phyloP scores from a whole-genome alignment of 2,797 vertebrate species.

The Esox masquinongy region DNA sequence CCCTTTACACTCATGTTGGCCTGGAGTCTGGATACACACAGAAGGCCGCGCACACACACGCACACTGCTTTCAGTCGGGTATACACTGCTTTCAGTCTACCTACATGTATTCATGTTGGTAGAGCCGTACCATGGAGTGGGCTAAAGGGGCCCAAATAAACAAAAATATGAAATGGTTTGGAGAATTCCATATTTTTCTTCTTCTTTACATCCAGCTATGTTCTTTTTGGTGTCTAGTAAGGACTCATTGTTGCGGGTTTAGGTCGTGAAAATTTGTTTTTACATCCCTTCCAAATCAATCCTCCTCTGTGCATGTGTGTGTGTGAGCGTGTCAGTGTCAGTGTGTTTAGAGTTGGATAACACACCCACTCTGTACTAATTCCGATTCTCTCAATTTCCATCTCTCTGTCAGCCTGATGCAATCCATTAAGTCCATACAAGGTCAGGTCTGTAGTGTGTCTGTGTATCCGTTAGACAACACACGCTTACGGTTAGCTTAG shows the following conservation, averaged over 20 bases:
- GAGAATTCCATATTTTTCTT: background rate
- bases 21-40: too few relatives aligned
- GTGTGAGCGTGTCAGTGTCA: slow-evolving; percentile 1
- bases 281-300: background rate
- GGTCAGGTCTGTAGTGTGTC: background rate
- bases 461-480: slow-evolving; percentile 10
- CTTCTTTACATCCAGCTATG: background rate
- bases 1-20: too few relatives aligned
- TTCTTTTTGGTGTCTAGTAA: background rate
- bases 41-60: too few relatives aligned
- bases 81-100: background rate
- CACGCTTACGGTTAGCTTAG: background rate
- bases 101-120: background rate
- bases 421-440: background rate
- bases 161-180: background rate
- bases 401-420: background rate
- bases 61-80: background rate
- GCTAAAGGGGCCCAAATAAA: too few relatives aligned
- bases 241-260: background rate
- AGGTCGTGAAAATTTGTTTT: background rate
- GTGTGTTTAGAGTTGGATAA: background rate
- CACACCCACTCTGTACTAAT: background rate
- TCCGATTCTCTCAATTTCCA: background rate
- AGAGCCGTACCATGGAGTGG: too few relatives aligned
- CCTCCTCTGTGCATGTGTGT: background rate